Evolutionary conservation across 2,888 invertebrate genomes (phyloP), one percentile per base, ranked within the genome.

Genomic region (Plebejus argus): DNA sequence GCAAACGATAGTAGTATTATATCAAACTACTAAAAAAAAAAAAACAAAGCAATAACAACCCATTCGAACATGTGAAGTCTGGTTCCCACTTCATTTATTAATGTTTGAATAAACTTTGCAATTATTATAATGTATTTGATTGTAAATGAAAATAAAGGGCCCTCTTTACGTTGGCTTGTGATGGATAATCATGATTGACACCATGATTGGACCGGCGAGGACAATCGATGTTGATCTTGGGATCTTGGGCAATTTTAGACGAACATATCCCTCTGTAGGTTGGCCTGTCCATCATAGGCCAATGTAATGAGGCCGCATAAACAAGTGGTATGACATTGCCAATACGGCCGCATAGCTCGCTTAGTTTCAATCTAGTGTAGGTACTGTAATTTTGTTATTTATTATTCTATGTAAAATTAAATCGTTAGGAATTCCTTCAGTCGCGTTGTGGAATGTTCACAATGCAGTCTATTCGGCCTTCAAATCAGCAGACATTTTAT

Each of bases 341-440:
- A 89, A 90, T 89, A 84, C 85, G 85, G 83, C 84, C 85, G 84
- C 81, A 83, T 89, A 89, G 88, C 85, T 89, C 85, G 90, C 91
- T 91, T 92, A 90, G 91, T 90, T 88, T 90, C 86, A 87, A 86
- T 89, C 86, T 92, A 92, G 89, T 81, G 81, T 90, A 91, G 89
- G 83, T 82, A 88, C 87, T 85, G 83, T 85, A 85, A 79, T 91
- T 93, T 92, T 92, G 93, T 93, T 93, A 93, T 93, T 93, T 93
- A 93, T 91, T 92, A 89, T 91, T 89, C 89, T 92, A 91, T 88
- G 89, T 89, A 88, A 87, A 86, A 88, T 90, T 90, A 87, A 87
- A 90, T 90, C 89, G 90, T 91, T 91, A 87, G 83, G 83, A 76
- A 76, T 77, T 88, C 86, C 86, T 86, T 87, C 88, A 53, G 18